Conservation (phyloP, 2,888 invertebrate genomes). For the Drosophila eohydei region DNA sequence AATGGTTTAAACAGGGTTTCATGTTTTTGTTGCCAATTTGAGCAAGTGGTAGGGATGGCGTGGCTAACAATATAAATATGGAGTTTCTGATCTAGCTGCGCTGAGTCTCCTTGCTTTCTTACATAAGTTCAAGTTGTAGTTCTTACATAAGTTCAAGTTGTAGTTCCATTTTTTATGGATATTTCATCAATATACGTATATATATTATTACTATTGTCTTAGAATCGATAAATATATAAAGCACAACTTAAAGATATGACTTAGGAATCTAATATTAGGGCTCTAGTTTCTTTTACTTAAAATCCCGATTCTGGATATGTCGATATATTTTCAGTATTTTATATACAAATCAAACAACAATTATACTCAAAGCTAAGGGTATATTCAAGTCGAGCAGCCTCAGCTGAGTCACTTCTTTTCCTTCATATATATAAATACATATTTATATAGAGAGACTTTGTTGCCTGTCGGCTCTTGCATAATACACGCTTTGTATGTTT, state of each 20-base stretch:
- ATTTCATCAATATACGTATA: background rate
- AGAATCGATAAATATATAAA: too few relatives aligned
- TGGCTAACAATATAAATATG: background rate
- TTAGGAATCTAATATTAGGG: too few relatives aligned
- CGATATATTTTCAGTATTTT: too few relatives aligned
- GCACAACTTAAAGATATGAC: too few relatives aligned
- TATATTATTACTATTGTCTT: background rate
- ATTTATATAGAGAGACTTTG: constrained; percentile 20
- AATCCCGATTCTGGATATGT: too few relatives aligned
- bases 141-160: too few relatives aligned
- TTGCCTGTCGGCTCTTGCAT: constrained; percentile 57
- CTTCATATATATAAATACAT: constrained; percentile 4
- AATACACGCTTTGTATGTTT: constrained; percentile 54
- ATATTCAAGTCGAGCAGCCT: background rate
- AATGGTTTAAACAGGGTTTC: background rate
- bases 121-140: too few relatives aligned
- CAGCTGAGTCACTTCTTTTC: background rate
- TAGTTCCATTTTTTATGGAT: too few relatives aligned
- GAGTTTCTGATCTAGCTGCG: background rate
- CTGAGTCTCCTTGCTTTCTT: too few relatives aligned
- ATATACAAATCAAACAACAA: background rate
- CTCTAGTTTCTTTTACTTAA: too few relatives aligned
- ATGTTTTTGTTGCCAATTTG: background rate
- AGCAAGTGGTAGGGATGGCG: background rate
- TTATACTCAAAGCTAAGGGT: background rate